A percentile compares a stretch with the other conserved stretches of the same genome.
These are phyloP conservation scores for Morone saxatilis DNA, from an alignment of 2,113 vertebrate genomes.

Conservation along the genomic window DNA sequence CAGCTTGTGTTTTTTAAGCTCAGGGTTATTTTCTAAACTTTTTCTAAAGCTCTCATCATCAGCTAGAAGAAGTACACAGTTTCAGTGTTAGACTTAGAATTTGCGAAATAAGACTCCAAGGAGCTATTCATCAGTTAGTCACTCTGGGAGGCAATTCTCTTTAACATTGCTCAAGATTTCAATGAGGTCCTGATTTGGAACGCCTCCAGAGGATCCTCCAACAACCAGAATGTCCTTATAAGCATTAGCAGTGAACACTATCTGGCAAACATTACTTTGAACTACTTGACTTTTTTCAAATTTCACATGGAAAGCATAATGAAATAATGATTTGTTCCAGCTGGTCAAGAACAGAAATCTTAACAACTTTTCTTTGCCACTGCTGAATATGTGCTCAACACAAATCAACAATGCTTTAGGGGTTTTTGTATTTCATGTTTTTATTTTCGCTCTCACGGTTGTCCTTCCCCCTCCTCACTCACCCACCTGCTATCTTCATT, in stretches of 20 bases:
- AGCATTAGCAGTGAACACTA: background rate
- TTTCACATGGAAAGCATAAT: background rate
- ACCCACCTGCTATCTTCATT: background rate
- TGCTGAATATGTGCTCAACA: background rate
- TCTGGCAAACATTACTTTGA: background rate
- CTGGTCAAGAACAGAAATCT: slow-evolving; percentile 8
- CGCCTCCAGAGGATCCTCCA: background rate
- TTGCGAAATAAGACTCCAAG: background rate
- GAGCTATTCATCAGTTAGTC: background rate
- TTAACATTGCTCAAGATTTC: background rate
- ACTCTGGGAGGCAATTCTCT: background rate
- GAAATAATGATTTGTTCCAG: background rate
- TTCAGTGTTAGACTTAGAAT: background rate
- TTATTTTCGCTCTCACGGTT: background rate
- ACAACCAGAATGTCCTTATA: background rate
- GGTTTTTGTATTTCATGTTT: background rate
- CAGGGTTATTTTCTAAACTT: slow-evolving; percentile 59
- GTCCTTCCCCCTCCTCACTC: background rate
- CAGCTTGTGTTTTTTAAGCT: slow-evolving; percentile 25
- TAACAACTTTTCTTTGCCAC: background rate
- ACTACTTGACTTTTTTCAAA: background rate
- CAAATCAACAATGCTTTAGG: background rate
- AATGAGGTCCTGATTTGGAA: background rate
- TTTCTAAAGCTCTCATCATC: slow-evolving; percentile 1
- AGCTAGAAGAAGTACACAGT: background rate